Evolutionary conservation across 2,888 invertebrate species (phyloP).

Genomic region (Drosophila diplacantha): DNA sequence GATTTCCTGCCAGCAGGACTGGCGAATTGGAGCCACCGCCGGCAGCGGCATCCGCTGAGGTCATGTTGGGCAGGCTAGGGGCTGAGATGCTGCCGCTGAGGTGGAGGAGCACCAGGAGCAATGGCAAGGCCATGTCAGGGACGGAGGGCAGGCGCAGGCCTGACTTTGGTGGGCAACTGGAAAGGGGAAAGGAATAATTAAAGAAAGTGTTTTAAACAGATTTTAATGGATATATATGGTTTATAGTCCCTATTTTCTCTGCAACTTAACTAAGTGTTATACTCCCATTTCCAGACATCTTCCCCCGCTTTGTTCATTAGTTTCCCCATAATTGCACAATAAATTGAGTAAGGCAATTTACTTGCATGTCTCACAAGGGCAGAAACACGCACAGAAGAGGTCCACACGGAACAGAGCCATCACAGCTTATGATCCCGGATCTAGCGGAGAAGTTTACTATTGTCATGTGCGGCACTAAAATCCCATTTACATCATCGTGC

Average conservation of each 20-base stretch:
- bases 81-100: slow-evolving; percentile 9
- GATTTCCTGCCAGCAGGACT: slow-evolving; percentile 19
- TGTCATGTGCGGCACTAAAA: slow-evolving; percentile 68
- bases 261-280: neutral
- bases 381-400: slow-evolving; percentile 16
- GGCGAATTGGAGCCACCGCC: slow-evolving; percentile 51
- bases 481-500: slow-evolving; percentile 74
- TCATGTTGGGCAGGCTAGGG: slow-evolving; percentile 47
- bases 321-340: slow-evolving; percentile 65
- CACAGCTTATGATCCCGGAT: slow-evolving; percentile 68
- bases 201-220: too few relatives aligned
- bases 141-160: slow-evolving; percentile 11
- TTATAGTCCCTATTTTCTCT: too few relatives aligned
- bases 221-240: too few relatives aligned
- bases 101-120: slow-evolving; percentile 17
- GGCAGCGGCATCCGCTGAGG: slow-evolving; percentile 42
- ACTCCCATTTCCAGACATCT: neutral
- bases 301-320: slow-evolving; percentile 58
- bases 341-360: slow-evolving; percentile 68
- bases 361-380: slow-evolving; percentile 55
- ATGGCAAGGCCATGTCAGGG: slow-evolving; percentile 23
- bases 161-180: slow-evolving; percentile 18
- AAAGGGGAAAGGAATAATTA: neutral
- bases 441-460: slow-evolving; percentile 65
- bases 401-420: slow-evolving; percentile 45